Conservation (phyloP, 2,797 vertebrate species). For the Pygocentrus nattereri region DNA sequence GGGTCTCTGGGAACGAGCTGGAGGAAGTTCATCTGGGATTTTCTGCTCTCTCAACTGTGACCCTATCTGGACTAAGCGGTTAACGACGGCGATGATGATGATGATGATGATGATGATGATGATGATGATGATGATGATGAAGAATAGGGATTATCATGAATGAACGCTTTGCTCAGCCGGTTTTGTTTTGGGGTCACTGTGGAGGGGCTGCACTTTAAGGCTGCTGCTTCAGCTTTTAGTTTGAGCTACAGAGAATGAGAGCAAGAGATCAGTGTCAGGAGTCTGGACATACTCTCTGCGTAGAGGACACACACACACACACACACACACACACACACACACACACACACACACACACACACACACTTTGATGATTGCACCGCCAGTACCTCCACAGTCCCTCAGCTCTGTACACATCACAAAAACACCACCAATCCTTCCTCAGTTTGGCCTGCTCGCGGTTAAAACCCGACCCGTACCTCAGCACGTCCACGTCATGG, state of each 20-base stretch:
- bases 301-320: conserved; percentile 51
- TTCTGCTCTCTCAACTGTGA: too few relatives aligned
- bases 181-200: neutral
- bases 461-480: conserved; percentile 32
- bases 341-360: too few relatives aligned
- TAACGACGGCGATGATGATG: too few relatives aligned
- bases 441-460: conserved; percentile 16
- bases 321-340: too few relatives aligned
- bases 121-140: too few relatives aligned
- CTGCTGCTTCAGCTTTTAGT: too few relatives aligned
- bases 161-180: neutral
- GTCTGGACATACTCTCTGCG: conserved; percentile 30
- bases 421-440: conserved; percentile 21
- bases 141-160: neutral
- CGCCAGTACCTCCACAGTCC: conserved; percentile 7
- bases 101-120: too few relatives aligned
- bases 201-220: too few relatives aligned
- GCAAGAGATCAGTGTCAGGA: conserved; percentile 21
- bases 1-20: too few relatives aligned
- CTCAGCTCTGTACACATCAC: conserved; percentile 36
- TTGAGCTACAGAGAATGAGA: neutral
- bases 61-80: too few relatives aligned
- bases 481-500: conserved; percentile 15
- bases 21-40: too few relatives aligned
- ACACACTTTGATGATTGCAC: conserved; percentile 45